phyloP scores from a whole-genome alignment of 2,888 invertebrate species.

The Adela reaumurella region DNA sequence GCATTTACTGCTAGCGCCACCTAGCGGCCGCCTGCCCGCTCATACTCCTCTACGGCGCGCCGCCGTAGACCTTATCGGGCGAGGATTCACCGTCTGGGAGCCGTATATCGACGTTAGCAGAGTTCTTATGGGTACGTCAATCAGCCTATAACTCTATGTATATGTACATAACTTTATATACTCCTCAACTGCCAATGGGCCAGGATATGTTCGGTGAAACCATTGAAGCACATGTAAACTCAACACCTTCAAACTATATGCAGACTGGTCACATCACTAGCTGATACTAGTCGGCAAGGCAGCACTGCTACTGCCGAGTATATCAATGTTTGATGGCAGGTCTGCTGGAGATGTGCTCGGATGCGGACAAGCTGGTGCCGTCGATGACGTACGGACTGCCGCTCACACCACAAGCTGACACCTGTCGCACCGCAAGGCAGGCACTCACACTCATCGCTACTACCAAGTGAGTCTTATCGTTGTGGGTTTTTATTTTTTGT shows the following conservation, averaged over 20 bases:
- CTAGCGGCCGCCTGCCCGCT: conserved; percentile 91
- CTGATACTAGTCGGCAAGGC: too few relatives aligned
- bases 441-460: conserved; percentile 95
- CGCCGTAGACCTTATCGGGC: conserved; percentile 94
- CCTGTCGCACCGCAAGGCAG: conserved; percentile 95
- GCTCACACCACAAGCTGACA: conserved; percentile 92
- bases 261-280: too few relatives aligned
- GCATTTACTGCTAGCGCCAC: conserved; percentile 81
- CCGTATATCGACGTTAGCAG: conserved; percentile 66
- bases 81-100: conserved; percentile 99
- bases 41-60: conserved; percentile 93
- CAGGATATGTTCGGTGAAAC: too few relatives aligned
- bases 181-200: too few relatives aligned
- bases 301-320: too few relatives aligned
- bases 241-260: too few relatives aligned
- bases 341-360: conserved; percentile 88
- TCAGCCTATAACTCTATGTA: neutral
- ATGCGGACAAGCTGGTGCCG: conserved; percentile 86
- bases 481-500: too few relatives aligned
- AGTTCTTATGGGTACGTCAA: conserved; percentile 33
- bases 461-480: conserved; percentile 56
- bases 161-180: too few relatives aligned
- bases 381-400: conserved; percentile 94
- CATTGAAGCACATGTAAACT: too few relatives aligned
- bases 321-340: too few relatives aligned